These are phyloP conservation scores for Phylloscopus collybita DNA, from an alignment of 2,797 vertebrate genomes.

Conservation along the genomic window DNA sequence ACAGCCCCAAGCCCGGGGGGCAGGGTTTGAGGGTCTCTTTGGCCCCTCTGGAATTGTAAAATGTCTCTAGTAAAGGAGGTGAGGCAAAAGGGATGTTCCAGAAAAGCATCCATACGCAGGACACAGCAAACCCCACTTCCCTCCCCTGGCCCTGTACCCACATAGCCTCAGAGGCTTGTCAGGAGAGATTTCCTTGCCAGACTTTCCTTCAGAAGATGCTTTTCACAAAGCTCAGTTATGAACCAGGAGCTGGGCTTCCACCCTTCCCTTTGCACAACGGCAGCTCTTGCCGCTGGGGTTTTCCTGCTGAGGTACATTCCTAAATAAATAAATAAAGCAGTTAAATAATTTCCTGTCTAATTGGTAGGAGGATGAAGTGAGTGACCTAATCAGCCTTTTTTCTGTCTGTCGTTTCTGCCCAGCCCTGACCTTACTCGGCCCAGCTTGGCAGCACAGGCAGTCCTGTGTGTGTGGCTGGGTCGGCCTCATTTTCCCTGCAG, in stretches of 20 bases:
- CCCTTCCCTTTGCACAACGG: not conserved
- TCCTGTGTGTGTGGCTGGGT: not conserved
- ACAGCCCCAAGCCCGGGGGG: too few relatives aligned
- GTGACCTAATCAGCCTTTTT: slow-evolving; percentile 47
- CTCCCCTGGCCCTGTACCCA: fast-evolving
- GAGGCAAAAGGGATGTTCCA: not conserved
- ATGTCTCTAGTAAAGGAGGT: not conserved
- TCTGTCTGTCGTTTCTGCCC: slow-evolving; percentile 37
- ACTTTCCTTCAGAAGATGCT: not conserved
- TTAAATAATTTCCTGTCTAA: slow-evolving; percentile 67
- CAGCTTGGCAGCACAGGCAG: not conserved
- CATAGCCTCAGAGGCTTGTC: not conserved
- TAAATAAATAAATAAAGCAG: slow-evolving; percentile 70
- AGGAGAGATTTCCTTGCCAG: not conserved
- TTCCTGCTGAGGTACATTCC: slow-evolving; percentile 50
- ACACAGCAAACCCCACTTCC: not conserved
- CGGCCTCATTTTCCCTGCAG: not conserved
- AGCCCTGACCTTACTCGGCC: not conserved
- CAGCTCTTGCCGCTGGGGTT: not conserved
- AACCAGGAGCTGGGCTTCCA: not conserved
- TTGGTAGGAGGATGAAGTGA: slow-evolving; percentile 46
- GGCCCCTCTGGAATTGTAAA: not conserved
- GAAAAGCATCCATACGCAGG: not conserved
- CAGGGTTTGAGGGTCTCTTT: fast-evolving
- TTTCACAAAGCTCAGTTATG: not conserved